A percentile compares a stretch with the other conserved stretches of the same genome.
Evolutionary conservation across 2,113 vertebrate genomes (phyloP).

Genomic region (Rhynchomys soricoides): DNA sequence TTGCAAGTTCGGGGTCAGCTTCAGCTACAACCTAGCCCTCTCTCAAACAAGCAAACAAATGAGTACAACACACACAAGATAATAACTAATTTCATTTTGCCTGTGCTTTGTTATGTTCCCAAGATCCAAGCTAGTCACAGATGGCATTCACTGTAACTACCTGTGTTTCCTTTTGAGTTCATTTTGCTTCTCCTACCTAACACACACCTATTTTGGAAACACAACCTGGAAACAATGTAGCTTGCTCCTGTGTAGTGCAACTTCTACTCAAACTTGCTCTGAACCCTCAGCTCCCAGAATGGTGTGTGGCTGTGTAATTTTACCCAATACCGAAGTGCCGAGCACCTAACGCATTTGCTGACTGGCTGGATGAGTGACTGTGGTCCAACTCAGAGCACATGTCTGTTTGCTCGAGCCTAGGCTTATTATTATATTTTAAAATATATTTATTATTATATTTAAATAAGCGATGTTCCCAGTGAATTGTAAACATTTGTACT

Average conservation of each 20-base stretch:
- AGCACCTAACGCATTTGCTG: neutral
- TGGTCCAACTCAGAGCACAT: neutral
- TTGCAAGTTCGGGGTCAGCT: neutral
- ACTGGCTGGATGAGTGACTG: neutral
- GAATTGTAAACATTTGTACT: neutral
- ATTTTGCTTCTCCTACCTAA: neutral
- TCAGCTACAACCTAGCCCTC: neutral
- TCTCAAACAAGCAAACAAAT: neutral
- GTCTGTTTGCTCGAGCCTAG: constrained; percentile 13
- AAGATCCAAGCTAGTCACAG: neutral
- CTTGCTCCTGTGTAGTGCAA: neutral
- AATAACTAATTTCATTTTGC: neutral
- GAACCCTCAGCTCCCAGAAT: neutral
- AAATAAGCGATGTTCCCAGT: constrained; percentile 9
- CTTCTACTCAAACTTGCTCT: neutral
- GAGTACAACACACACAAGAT: neutral
- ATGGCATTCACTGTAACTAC: neutral
- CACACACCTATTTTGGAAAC: constrained; percentile 22
- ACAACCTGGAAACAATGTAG: neutral
- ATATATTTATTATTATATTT: constrained; percentile 5
- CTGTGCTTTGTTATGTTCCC: neutral
- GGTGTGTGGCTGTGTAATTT: neutral
- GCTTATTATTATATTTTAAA: constrained; percentile 16
- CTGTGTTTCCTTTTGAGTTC: neutral
- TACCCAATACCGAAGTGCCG: neutral